Evolutionary conservation across 2,797 vertebrate genomes (phyloP).

Genomic region (Spondyliosoma cantharus): DNA sequence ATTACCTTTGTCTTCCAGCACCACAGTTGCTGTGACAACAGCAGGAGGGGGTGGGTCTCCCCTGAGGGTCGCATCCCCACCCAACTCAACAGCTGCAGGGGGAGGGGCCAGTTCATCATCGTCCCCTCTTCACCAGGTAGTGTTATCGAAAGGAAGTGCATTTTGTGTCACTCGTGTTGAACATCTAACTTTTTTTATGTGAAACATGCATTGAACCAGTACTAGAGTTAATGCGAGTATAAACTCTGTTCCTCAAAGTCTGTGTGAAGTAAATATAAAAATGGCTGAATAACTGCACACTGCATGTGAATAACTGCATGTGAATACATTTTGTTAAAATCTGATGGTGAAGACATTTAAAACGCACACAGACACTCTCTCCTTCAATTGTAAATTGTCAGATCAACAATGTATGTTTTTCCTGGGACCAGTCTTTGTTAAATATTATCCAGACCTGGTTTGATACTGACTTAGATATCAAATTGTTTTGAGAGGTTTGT

Average conservation of each 20-base stretch:
- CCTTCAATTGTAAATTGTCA: background rate
- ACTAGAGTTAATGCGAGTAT: too few species aligned
- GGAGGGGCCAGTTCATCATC: conserved; percentile 80
- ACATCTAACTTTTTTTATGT: background rate
- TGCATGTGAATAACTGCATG: background rate
- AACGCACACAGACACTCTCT: background rate
- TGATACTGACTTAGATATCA: background rate
- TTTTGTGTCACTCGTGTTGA: background rate
- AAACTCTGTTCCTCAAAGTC: background rate
- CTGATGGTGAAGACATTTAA: too few species aligned
- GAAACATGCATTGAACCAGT: background rate
- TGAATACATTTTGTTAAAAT: background rate
- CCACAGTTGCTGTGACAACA: conserved; percentile 79
- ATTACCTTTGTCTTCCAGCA: conserved; percentile 63
- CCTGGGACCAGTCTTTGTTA: background rate
- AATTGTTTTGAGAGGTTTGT: background rate
- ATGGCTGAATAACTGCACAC: conserved; percentile 1
- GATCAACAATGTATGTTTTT: background rate
- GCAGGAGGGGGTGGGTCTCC: conserved; percentile 86
- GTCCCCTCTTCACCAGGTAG: conserved; percentile 93
- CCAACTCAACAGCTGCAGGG: conserved; percentile 87
- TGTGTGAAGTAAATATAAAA: background rate
- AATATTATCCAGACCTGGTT: background rate
- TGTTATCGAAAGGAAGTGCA: background rate
- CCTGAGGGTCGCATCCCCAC: conserved; percentile 91